Conservation (phyloP, 2,888 invertebrate genomes). For the Drosophila ezoana region DNA sequence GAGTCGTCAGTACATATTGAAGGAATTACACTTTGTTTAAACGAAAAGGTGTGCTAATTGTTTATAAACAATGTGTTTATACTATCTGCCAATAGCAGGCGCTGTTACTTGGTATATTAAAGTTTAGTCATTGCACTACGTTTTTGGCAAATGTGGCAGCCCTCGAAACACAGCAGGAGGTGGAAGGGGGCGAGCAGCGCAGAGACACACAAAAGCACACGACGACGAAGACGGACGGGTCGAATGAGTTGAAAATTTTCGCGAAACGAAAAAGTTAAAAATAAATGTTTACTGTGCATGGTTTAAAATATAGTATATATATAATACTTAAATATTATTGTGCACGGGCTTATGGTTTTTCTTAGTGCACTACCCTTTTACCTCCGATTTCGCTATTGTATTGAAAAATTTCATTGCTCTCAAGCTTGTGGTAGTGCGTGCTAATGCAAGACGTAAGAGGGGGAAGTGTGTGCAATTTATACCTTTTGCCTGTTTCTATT, state of each 20-base stretch:
- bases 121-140: constrained; percentile 9
- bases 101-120: constrained; percentile 1
- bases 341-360: constrained; percentile 42
- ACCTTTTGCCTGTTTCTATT: constrained; percentile 57
- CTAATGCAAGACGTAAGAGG: constrained; percentile 40
- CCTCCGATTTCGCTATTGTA: constrained; percentile 46
- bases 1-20: constrained; percentile 22
- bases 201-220: constrained; percentile 73
- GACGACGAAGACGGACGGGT: constrained; percentile 65
- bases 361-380: constrained; percentile 17
- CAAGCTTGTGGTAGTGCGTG: constrained; percentile 51
- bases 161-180: constrained; percentile 37
- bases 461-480: constrained; percentile 49
- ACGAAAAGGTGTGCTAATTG: constrained; percentile 37
- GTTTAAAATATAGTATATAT: constrained; percentile 51
- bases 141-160: constrained; percentile 54
- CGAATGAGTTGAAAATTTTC: constrained; percentile 78
- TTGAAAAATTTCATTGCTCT: constrained; percentile 63
- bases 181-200: constrained; percentile 29
- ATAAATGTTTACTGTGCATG: constrained; percentile 79
- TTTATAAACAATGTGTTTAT: constrained; percentile 51
- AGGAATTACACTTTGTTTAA: constrained; percentile 14
- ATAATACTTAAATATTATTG: constrained; percentile 36
- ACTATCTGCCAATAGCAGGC: neutral
- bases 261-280: constrained; percentile 77